Evolutionary conservation across 2,888 invertebrate genomes (phyloP).

Genomic region (Leistus spinibarbis): DNA sequence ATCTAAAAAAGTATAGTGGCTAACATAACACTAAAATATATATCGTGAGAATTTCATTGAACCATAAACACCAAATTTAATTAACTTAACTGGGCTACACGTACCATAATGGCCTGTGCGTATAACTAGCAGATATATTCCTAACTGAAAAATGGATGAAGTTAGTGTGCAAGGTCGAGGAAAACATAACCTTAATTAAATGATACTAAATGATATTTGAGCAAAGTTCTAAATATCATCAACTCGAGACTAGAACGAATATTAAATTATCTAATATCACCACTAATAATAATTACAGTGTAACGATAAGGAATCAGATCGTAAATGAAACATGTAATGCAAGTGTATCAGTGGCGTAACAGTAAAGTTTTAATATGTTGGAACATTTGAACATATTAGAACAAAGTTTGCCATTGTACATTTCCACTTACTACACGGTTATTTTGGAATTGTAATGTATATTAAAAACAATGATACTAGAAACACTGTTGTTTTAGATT

Average conservation of each 20-base stretch:
- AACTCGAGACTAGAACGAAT: background rate
- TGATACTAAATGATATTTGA: background rate
- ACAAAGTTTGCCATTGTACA: too few species aligned
- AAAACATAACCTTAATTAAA: background rate
- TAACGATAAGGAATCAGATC: background rate
- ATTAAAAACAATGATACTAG: too few species aligned
- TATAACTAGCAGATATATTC: background rate
- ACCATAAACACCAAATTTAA: background rate
- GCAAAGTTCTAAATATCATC: background rate
- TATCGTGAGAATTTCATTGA: too few species aligned
- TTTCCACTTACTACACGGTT: too few species aligned
- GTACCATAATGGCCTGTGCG: background rate
- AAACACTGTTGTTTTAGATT: too few species aligned
- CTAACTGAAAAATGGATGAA: background rate
- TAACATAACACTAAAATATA: too few species aligned
- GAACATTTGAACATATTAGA: too few species aligned
- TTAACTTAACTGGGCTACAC: background rate
- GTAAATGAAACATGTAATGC: background rate
- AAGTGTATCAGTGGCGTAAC: background rate
- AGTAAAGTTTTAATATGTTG: background rate
- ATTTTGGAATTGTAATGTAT: too few species aligned
- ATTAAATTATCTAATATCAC: background rate
- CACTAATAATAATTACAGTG: background rate
- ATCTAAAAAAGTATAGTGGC: too few species aligned
- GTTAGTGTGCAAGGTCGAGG: background rate